Base-by-base conservation (phyloP, 2,888 invertebrate genomes). In the Ferrisia virgata region DNA sequence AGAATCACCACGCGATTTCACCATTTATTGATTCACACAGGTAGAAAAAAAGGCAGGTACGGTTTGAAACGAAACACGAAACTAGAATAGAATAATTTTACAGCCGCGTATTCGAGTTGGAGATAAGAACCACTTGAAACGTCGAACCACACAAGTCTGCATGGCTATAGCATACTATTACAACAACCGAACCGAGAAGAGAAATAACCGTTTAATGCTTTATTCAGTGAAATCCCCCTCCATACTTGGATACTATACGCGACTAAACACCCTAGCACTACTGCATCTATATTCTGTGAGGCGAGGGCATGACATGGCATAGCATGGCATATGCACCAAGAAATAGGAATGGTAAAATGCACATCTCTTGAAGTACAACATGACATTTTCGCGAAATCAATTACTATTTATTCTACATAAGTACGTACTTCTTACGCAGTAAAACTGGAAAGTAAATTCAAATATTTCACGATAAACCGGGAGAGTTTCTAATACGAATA, bases 151-250 rank as follows among this genome's bases (percentile, higher is more conserved):
- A 76, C 36, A 11, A 36, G 36, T 76, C 31, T 36, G 36, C 36
- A 18, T 36, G 8, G n/a, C 72, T 76, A n/a, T n/a, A 76, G 36
- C 72, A 36, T 36, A 36, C 33, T n/a, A 64, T n/a, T 58, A 58
- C 22, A 18, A 64, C 64, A 28, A 69, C n/a, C 36, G 72, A 64
- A 64, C 25, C 64, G 18, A 76, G 72, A 31, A 72, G 64, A 76
- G 72, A 36, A 76, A 76, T 36, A 76, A 76, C 72, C 72, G 72
- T 76, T 76, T 76, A 76, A n/a, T 76, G 72, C 72, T 76, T 76
- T 76, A 76, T 76, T 36, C 72, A 64, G 18, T 15, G 36, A 33
- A 76, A 64, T 25, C 36, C 72, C 72, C 72, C 72, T 76, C 72
- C 72, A 76, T 36, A 22, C 8, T 22, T 22, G 9, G 58, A 58